Evolutionary conservation across 2,113 vertebrate genomes (phyloP), one percentile per base, ranked within the genome.

Genomic region (Amphiprion percula): DNA sequence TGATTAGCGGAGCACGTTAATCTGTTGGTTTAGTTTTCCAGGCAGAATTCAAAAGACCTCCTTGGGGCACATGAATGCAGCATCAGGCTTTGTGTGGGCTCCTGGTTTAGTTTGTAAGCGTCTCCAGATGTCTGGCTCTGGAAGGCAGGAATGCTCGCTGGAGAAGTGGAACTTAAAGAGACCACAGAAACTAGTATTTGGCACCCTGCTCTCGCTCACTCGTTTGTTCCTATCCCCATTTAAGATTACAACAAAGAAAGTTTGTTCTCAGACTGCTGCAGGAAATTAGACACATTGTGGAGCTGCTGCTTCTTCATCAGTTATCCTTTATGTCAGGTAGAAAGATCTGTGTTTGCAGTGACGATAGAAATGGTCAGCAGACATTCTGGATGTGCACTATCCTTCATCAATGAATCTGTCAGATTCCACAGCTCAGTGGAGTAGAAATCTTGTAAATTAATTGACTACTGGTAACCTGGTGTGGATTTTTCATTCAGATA

Each of bases 41-140:
- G 28, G 54, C 55, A 50, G 62, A 80, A 52, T 52, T 74, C 46
- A 39, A 23, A 52, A 47, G 82, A 66, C 77, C 74, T 75, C 80
- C 59, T 64, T 55, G 28, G 60, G 76, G 44, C 55, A 23, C 74
- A 77, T 58, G 59, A 76, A 71, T 30, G 69, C 82, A 82, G 67
- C 60, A 61, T 80, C 76, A 79, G 67, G 39, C 52, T 79, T 61
- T 56, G 55, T 88, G 59, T 73, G 73, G 50, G 64, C 71, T 79
- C 74, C 73, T 77, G 81, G 59, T 85, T 87, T 75, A 62, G 72
- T 79, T 54, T 67, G 76, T 86, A 93, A 91, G 74, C 46, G 24
- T 79, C 72, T 91, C 90, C 91, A 93, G 90, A 93, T 94, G 94
- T 89, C 74, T 90, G 87, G 86, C 68, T 60, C 59, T 73, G 37